These are phyloP conservation scores for Chroicocephalus ridibundus DNA, from an alignment of 2,113 vertebrate genomes.

Conservation along the genomic window DNA sequence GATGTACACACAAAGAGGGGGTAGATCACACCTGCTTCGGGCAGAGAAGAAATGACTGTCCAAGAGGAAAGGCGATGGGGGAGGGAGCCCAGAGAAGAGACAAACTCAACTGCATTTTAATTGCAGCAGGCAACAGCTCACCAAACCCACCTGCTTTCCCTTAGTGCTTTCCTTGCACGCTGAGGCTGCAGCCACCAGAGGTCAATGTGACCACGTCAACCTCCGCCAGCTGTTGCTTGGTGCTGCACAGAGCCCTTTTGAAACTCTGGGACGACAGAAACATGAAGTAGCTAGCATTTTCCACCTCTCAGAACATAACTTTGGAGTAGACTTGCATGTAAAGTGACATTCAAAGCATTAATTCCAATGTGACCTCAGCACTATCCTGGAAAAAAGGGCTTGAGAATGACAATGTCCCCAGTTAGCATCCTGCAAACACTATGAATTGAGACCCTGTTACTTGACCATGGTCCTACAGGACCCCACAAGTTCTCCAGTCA, in stretches of 20 bases:
- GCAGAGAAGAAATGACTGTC: background rate
- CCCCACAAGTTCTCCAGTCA: background rate
- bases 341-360: background rate
- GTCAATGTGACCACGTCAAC: constrained; percentile 47
- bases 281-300: background rate
- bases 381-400: background rate
- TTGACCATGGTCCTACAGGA: background rate
- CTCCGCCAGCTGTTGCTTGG: background rate
- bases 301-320: background rate
- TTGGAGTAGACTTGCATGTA: background rate
- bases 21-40: background rate
- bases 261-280: background rate
- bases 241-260: background rate
- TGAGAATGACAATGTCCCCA: background rate
- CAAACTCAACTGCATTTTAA: background rate
- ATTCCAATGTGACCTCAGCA: background rate
- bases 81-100: background rate
- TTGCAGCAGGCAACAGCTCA: background rate
- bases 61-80: background rate
- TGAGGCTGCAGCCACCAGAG: constrained; percentile 47
- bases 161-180: background rate
- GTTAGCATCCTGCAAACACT: background rate
- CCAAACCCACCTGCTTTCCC: background rate
- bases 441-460: background rate
- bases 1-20: background rate